Evolutionary conservation across 2,888 invertebrate species (phyloP).

Genomic region (Pomacea canaliculata): DNA sequence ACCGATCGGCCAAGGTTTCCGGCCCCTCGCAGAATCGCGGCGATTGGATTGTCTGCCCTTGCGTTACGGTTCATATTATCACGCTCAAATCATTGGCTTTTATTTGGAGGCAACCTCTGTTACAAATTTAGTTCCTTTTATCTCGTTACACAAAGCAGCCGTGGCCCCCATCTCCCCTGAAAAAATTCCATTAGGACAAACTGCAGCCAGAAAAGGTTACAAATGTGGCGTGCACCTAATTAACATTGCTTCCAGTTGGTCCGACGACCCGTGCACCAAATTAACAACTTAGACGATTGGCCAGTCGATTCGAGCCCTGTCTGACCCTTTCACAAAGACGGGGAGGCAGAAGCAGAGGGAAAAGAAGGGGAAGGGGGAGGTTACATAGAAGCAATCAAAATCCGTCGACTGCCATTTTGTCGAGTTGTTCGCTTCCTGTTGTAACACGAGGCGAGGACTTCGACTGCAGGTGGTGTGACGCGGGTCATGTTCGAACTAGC

Average conservation of each 20-base stretch:
- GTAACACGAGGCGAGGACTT: too few species aligned
- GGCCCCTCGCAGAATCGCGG: not conserved
- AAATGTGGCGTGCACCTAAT: conserved; percentile 4
- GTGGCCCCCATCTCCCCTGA: not conserved
- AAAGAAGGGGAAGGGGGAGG: too few species aligned
- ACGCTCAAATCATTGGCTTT: conserved; percentile 1
- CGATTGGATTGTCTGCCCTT: conserved; percentile 11
- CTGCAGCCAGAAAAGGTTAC: not conserved
- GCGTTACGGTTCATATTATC: conserved; percentile 5
- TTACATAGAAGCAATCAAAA: too few species aligned
- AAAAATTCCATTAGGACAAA: conserved; percentile 6
- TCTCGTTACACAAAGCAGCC: conserved; percentile 6
- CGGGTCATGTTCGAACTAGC: too few species aligned
- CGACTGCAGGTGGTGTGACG: too few species aligned
- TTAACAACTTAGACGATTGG: too few species aligned
- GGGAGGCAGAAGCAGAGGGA: not conserved
- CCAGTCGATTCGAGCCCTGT: not conserved
- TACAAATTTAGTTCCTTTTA: conserved; percentile 17
- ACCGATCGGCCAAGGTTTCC: not conserved
- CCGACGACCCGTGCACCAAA: not conserved
- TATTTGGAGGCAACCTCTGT: not conserved
- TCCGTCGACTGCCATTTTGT: too few species aligned
- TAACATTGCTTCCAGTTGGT: not conserved
- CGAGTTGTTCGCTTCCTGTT: too few species aligned
- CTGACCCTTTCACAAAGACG: not conserved